Evolutionary conservation across 92 coral and sea anemone species (phyloP), one percentile per base, ranked within the genome.

Genomic region (Porites divaricata): DNA sequence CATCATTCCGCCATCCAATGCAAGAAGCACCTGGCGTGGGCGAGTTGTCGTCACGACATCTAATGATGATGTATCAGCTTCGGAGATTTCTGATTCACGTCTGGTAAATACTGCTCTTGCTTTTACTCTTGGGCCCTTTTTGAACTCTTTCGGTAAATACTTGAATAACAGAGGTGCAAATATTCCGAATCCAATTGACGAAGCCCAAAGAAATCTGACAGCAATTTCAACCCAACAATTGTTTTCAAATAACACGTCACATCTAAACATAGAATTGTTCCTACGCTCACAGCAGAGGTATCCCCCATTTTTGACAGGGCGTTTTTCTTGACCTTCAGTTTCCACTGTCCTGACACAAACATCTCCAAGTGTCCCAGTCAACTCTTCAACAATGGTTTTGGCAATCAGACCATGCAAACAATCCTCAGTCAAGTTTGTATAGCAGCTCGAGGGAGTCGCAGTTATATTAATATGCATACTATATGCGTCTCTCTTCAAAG

Each of bases 141-240:
- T 89, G 61, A 95, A 91, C 88, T 93, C 98, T 86, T 90, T 95
- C 17, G 99, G 99, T 23, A 96, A 79, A 85, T 96, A 96, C 76
- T 91, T 96, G 76, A 95, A 92, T 67, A 96, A 74, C 48, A 96
- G 88, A 17, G 99, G 99, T 22, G 95, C 90, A 35, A 94, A 85
- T 23, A 94, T 81, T 22, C 98, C 98, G 79, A 94, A 94, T 17
- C 80, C 86, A 26, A 87, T 77, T 35, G 98, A 86, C 51, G 86
- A 52, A 6, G 84, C 93, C 98, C 98, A 90, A 12, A 94, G 88
- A 61, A 94, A 74, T 23, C 73, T 62, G 2, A 95, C 51, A 1
- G 97, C 99, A 85, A 87, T 82, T 12, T 61, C 52, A 77, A 97
- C 89, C 99, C 97, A 97, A 0, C 10, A 22, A 67, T 97, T 97